phyloP scores from a whole-genome alignment of 2,888 invertebrate genomes.

The Plebejus anna region DNA sequence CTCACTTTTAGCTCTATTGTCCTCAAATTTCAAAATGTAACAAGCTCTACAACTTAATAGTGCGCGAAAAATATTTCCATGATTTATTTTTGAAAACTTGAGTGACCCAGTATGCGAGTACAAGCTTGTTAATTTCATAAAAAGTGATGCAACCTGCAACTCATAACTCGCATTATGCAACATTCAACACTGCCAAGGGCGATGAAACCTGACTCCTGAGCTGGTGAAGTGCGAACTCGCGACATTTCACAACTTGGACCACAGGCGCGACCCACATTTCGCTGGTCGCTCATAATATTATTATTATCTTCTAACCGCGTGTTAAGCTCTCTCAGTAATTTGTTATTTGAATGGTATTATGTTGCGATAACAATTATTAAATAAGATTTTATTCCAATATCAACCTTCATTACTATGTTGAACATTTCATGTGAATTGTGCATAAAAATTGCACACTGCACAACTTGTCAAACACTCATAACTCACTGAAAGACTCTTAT shows the following conservation, averaged over 20 bases:
- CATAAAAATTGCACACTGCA: too few relatives aligned
- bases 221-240: background rate
- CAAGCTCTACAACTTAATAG: background rate
- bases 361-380: background rate
- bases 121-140: background rate
- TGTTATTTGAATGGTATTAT: conserved; percentile 11
- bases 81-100: background rate
- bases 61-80: background rate
- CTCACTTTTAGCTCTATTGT: background rate
- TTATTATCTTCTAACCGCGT: conserved; percentile 18
- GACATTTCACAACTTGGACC: conserved; percentile 15
- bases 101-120: background rate
- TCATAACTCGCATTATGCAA: background rate
- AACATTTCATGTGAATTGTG: too few relatives aligned
- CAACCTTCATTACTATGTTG: too few relatives aligned
- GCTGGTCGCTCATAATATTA: background rate
- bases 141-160: background rate
- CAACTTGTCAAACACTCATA: too few relatives aligned
- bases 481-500: too few relatives aligned
- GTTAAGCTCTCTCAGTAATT: conserved; percentile 4
- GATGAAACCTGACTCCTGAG: background rate
- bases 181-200: conserved; percentile 15
- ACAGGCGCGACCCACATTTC: background rate
- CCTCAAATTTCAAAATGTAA: background rate
- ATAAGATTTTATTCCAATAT: background rate